These are phyloP conservation scores for Sarcophaga variegata DNA, from an alignment of 2,888 invertebrate species.

Conservation along the genomic window DNA sequence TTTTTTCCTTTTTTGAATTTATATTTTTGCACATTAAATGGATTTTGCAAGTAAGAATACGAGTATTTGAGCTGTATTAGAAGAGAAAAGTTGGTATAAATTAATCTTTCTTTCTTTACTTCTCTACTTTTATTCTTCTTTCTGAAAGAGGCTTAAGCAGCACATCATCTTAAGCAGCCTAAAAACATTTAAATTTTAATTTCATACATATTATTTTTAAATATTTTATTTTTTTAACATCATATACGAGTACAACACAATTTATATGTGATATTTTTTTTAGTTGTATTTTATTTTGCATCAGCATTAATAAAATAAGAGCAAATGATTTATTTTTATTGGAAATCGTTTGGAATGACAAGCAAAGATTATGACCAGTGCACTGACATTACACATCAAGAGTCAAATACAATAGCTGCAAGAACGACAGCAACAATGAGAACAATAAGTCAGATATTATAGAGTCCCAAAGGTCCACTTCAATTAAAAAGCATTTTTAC, in stretches of 20 bases:
- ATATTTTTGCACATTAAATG: constrained; percentile 29
- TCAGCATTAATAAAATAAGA: neutral
- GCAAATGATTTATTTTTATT: constrained; percentile 48
- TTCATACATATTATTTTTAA: no score
- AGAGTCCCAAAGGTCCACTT: constrained; percentile 80
- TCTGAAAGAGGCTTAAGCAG: no score
- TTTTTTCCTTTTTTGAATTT: constrained; percentile 34
- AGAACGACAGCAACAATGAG: neutral
- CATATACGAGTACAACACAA: no score
- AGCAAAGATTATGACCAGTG: constrained; percentile 35
- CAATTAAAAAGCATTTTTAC: constrained; percentile 80
- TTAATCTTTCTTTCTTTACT: no score
- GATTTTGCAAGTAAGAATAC: neutral
- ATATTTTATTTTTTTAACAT: no score
- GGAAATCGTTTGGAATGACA: constrained; percentile 27
- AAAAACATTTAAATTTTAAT: no score
- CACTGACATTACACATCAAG: constrained; percentile 58
- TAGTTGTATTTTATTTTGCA: no score
- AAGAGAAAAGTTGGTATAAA: neutral
- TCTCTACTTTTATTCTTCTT: no score
- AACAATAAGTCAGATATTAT: constrained; percentile 71
- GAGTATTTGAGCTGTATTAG: neutral
- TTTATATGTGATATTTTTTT: no score
- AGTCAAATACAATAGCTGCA: constrained; percentile 50
- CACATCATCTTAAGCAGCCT: no score